Conservation (phyloP, 2,113 vertebrate genomes). For the Alectura lathami region DNA sequence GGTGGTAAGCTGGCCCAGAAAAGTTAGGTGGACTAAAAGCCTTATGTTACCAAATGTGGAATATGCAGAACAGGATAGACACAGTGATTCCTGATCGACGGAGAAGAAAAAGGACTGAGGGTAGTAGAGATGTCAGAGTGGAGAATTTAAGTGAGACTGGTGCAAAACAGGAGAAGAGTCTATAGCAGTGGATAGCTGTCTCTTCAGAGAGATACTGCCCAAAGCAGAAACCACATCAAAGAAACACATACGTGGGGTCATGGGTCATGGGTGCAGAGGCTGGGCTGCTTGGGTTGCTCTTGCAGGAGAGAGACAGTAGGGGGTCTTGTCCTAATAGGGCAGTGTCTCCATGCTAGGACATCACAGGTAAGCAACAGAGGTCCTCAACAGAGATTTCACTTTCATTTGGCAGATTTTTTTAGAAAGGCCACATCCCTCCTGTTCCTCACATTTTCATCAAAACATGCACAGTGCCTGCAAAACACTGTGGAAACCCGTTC, state of each 20-base stretch:
- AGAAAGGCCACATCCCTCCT: not conserved
- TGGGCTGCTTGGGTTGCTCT: not conserved
- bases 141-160: not conserved
- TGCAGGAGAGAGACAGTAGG: not conserved
- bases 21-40: not conserved
- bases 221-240: not conserved
- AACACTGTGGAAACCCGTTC: not conserved
- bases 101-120: not conserved
- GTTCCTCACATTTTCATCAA: not conserved
- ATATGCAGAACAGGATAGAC: not conserved
- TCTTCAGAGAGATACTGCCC: not conserved
- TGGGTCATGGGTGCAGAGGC: not conserved
- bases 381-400: not conserved
- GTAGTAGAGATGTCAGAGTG: not conserved
- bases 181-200: accelerated
- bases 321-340: not conserved
- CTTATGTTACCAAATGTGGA: not conserved
- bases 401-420: not conserved
- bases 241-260: accelerated
- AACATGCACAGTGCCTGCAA: not conserved
- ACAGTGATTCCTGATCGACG: not conserved
- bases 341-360: not conserved
- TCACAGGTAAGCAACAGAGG: not conserved
- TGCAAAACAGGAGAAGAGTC: not conserved
- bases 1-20: not conserved